Base-by-base conservation (phyloP, 2,888 invertebrate genomes). In the Morpho achilles region DNA sequence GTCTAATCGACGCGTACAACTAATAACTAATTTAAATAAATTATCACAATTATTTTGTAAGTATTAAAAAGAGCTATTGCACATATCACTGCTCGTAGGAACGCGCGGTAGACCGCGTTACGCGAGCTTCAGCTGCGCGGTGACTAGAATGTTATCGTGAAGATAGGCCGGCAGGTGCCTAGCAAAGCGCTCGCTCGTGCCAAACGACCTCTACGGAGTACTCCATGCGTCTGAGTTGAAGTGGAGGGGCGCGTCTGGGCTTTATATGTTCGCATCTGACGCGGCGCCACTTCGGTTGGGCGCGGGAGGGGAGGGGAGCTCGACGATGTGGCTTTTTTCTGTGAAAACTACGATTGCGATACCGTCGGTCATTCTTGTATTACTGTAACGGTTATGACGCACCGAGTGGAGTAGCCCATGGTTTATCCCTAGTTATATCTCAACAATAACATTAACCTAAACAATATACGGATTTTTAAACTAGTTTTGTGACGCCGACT, bases 191-290 rank as follows among this genome's bases (percentile, higher is more conserved):
- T 87, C 88, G 91, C 91, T 91, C 91, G 91, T 91, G 91, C 91
- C 91, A 91, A 91, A 91, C 91, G 82, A 91, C 91, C 91, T 91
- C 91, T 88, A 91, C 91, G 88, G 91, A 91, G 91, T 91, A 91
- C 91, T 91, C 91, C 91, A 91, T 91, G 90, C 91, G 91, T 88
- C 86, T 91, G 89, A 89, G 87, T 86, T 87, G 84, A 77, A 80
- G 89, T 85, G 84, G 86, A 73, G 87, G 86, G 87, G 87, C 79
- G 88, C 75, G 69, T 74, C 68, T 68, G 76, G 75, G 72, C 88
- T 89, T 88, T 91, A 91, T 90, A 91, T 81, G 79, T 64, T 78
- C 79, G 80, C 67, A 65, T 75, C 71, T 83, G 87, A 84, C 84
- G 87, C 84, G 82, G 77, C 79, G 77, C 71, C 69, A 68, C 70